Evolutionary conservation across 2,888 invertebrate genomes (phyloP), one percentile per base, ranked within the genome.

Genomic region (Platerodrilus igneus): DNA sequence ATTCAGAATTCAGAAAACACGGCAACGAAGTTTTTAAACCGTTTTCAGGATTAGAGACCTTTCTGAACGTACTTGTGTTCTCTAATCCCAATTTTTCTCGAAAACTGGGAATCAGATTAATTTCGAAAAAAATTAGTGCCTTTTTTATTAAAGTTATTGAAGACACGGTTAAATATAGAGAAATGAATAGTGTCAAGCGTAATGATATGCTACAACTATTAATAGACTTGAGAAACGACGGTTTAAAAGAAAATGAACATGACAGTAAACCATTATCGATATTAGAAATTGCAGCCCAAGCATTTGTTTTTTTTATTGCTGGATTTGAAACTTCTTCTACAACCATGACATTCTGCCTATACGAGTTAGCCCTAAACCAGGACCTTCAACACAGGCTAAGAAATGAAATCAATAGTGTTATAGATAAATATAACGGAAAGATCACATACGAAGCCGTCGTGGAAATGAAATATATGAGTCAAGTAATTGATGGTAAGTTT

Each of bases 271-370:
- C n/a, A 3, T 7, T 30, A 11, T 18, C 30, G n/a, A n/a, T 30
- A 6, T 8, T 18, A n/a, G 11, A 35, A 27, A 16, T 35, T 4
- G 22, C 23, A 2, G 59, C 68, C 0, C 64, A 70, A 14, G 51
- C 60, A 1, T 48, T 68, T 1, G 58, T 69, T 0, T 69, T 72
- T 45, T 69, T 67, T 37, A 14, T 65, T 1, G 72, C 69, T 10
- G 70, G 70, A 2, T 69, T 64, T 43, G 70, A 70, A 38, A 71
- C 71, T 1, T 66, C 69, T 0, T 63, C 68, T 1, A 55, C 62
- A 0, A 61, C 64, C 0, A 44, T 69, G 13, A 57, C 58, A 7
- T 67, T 63, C 18, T 35, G 60, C 1, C 48, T 60, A 1, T 68
- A 63, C 39, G 57, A 64, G 9, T 43, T 73, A 3, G 67, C 71